phyloP scores from a whole-genome alignment of 2,113 vertebrate species.

The Oophaga pumilio region DNA sequence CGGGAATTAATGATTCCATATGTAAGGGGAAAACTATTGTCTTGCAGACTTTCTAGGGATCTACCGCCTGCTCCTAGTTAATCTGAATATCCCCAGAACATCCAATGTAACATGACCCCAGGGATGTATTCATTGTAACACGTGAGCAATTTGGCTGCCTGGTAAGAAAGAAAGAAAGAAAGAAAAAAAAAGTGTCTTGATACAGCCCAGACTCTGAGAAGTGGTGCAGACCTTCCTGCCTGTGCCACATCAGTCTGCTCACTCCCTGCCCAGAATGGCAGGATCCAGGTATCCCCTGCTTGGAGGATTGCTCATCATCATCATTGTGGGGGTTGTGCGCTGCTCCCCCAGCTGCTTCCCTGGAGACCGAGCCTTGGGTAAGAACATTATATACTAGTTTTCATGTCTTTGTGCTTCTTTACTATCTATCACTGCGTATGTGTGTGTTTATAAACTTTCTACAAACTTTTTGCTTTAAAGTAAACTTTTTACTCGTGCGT shows the following conservation, averaged over 20 bases:
- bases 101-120: slow-evolving; percentile 45
- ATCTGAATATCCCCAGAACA: not conserved
- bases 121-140: slow-evolving; percentile 42
- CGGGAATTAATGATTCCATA: slow-evolving; percentile 26
- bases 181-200: slow-evolving; percentile 42
- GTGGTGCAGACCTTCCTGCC: not conserved
- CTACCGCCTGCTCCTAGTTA: not conserved
- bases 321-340: not conserved
- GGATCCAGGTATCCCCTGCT: slow-evolving; percentile 12
- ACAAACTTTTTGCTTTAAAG: no score
- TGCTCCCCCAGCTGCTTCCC: slow-evolving; percentile 50
- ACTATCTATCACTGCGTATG: not conserved
- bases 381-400: not conserved
- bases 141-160: slow-evolving; percentile 50
- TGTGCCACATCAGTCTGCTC: slow-evolving; percentile 48
- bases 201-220: slow-evolving; percentile 2
- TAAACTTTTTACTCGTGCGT: no score
- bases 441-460: not conserved
- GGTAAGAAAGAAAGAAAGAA: slow-evolving; percentile 19
- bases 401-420: not conserved
- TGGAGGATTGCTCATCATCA: not conserved
- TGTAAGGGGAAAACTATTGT: not conserved
- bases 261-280: slow-evolving; percentile 11
- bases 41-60: not conserved
- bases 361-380: slow-evolving; percentile 54